Conservation (phyloP, 2,797 vertebrate species). For the Pseudocheirus occidentalis region DNA sequence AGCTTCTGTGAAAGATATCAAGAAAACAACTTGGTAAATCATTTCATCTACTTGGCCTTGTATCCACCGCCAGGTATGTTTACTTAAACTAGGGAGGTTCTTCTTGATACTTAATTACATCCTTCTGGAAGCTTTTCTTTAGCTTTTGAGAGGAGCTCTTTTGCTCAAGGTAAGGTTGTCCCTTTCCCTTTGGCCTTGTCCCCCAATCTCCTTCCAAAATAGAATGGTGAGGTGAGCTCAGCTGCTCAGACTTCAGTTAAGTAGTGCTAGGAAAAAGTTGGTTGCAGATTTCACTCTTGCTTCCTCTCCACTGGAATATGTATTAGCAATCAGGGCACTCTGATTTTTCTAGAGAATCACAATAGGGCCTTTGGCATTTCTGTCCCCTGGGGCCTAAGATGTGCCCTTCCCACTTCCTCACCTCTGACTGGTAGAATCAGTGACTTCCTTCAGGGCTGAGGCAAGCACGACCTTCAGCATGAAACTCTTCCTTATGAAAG, state of each 20-base stretch:
- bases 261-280: background rate
- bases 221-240: background rate
- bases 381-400: background rate
- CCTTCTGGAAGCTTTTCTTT: background rate
- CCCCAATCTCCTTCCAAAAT: background rate
- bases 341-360: background rate
- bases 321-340: background rate
- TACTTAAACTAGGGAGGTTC: slow-evolving; percentile 22
- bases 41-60: slow-evolving; percentile 57
- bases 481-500: background rate
- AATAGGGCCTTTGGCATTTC: background rate
- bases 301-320: background rate
- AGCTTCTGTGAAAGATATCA: slow-evolving; percentile 68
- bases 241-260: background rate
- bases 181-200: background rate
- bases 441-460: background rate
- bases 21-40: slow-evolving; percentile 73
- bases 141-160: background rate
- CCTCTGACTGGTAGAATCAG: background rate
- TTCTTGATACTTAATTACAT: background rate
- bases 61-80: slow-evolving; percentile 27
- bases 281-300: background rate
- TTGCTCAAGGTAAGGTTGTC: background rate
- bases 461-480: background rate
- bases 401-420: background rate